Conservation (phyloP, 2,888 invertebrate genomes). For the Baronia brevicornis region DNA sequence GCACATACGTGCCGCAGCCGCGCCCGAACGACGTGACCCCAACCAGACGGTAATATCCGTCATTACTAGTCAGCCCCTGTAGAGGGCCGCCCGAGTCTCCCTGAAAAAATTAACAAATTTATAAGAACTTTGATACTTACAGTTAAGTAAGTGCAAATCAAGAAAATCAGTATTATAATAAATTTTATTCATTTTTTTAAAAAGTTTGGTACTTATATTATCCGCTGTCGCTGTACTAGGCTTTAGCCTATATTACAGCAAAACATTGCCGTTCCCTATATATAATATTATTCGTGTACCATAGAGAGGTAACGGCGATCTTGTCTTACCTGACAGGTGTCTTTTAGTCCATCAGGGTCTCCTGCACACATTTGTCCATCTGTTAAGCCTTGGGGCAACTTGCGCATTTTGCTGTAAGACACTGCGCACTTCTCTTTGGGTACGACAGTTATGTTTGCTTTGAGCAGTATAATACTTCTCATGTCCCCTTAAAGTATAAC, state of each 20-base stretch:
- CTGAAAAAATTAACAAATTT: no score
- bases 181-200: no score
- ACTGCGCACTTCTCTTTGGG: constrained; percentile 32
- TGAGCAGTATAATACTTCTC: constrained; percentile 43
- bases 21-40: constrained; percentile 67
- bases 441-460: constrained; percentile 49
- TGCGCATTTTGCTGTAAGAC: constrained; percentile 45
- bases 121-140: no score
- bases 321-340: constrained; percentile 58
- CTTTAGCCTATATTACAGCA: no score
- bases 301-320: no score
- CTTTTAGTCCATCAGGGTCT: constrained; percentile 44
- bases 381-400: constrained; percentile 47
- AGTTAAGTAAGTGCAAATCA: no score
- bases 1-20: constrained; percentile 54
- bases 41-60: constrained; percentile 42
- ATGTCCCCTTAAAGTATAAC: constrained; percentile 31
- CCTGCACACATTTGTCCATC: constrained; percentile 57
- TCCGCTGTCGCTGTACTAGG: no score
- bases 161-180: no score
- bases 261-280: no score
- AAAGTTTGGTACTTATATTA: no score
- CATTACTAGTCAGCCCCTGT: constrained; percentile 30
- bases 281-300: no score
- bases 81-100: constrained; percentile 69